Evolutionary conservation across 1,140 invertebrate genomes (phyloP).

Genomic region (Pemphigus obesinymphae): DNA sequence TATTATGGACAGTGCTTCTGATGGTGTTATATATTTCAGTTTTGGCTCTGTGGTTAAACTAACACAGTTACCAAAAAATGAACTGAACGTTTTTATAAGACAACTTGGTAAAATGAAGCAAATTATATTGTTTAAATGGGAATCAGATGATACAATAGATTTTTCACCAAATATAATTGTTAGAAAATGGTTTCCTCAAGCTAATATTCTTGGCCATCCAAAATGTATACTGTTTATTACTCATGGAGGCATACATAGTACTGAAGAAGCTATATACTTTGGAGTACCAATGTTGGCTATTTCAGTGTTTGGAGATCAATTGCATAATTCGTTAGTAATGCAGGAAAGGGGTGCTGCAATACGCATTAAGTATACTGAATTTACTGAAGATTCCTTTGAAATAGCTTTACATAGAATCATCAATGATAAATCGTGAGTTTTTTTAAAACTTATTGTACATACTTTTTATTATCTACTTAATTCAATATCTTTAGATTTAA

Average conservation of each 20-base stretch:
- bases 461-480: not conserved
- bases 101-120: constrained; percentile 44
- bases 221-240: constrained; percentile 55
- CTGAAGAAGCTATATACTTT: constrained; percentile 54
- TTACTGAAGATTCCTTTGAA: constrained; percentile 45
- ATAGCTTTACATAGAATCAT: not conserved
- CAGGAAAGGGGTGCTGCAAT: constrained; percentile 49
- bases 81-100: not conserved
- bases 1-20: constrained; percentile 45
- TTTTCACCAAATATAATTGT: constrained; percentile 60
- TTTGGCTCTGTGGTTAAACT: constrained; percentile 44
- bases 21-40: constrained; percentile 48
- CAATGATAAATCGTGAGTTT: constrained; percentile 1
- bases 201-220: constrained; percentile 61
- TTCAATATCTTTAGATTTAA: constrained; percentile 7
- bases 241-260: constrained; percentile 56
- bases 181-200: constrained; percentile 65
- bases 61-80: not conserved
- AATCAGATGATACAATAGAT: constrained; percentile 56
- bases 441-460: not conserved
- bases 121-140: constrained; percentile 68
- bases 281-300: constrained; percentile 55
- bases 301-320: constrained; percentile 53
- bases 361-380: constrained; percentile 10
- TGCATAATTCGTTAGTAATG: constrained; percentile 46